Evolutionary conservation across 2,113 vertebrate genomes (phyloP), one percentile per base, ranked within the genome.

Genomic region (Anguilla rostrata): DNA sequence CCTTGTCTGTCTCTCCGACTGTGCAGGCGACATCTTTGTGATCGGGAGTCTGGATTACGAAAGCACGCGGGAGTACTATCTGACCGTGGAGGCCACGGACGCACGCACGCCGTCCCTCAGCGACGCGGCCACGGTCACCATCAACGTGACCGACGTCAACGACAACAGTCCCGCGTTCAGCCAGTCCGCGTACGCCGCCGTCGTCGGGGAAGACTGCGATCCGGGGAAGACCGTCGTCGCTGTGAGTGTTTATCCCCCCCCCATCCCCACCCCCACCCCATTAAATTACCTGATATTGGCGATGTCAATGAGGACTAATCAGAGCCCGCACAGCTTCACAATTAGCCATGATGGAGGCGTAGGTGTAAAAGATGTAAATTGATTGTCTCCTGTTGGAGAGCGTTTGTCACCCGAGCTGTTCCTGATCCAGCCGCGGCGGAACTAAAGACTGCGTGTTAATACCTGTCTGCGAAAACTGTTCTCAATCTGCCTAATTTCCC

Each of bases 91-190:
- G 90, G 97, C 96, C 88, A 94, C 93, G 1, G 95, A 96, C 66
- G 95, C 95, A 89, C 96, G 96, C 82, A 94, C 95, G 0, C 95
- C 96, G 57, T 94, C 96, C 0, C 78, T 97, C 12, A 97, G 96
- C 56, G 96, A 96, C 16, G 93, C 96, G 29, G 96, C 95, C 0
- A 95, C 95, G 0, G 95, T 97, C 88, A 97, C 91, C 86, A 90
- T 97, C 80, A 97, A 97, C 0, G 90, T 97, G 29, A 96, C 95
- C 0, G 97, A 97, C 83, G 91, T 97, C 89, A 97, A 97, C 16
- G 97, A 97, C 88, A 96, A 97, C 82, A 90, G 89, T n/a, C 97
- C 97, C 0, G 88, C 93, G 83, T 97, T 97, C 87, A 97, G 96
- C 93, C 97, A 97, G 5, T 94, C 95, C 82, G 94, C 94, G 46